Evolutionary conservation across 2,888 invertebrate genomes (phyloP).

Genomic region (Chymomyza procnemis): DNA sequence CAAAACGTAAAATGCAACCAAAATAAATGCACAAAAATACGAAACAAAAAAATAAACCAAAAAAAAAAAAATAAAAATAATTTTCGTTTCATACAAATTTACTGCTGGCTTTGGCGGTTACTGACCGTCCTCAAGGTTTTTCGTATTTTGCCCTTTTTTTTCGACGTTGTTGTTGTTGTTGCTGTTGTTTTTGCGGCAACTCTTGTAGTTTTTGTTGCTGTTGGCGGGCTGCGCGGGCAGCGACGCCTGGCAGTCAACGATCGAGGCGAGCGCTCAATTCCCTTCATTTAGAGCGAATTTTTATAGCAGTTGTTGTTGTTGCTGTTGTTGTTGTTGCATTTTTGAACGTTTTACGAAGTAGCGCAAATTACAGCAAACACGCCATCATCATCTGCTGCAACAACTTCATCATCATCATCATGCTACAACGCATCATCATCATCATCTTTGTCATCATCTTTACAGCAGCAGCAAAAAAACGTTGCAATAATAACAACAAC

Average conservation of each 20-base stretch:
- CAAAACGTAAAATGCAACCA: slow-evolving; percentile 64
- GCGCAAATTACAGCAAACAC: slow-evolving; percentile 77
- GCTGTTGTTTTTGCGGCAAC: slow-evolving; percentile 26
- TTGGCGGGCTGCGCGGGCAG: slow-evolving; percentile 25
- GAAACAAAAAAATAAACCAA: slow-evolving; percentile 23
- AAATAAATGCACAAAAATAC: slow-evolving; percentile 56
- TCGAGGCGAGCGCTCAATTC: slow-evolving; percentile 66
- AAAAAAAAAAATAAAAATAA: slow-evolving; percentile 50
- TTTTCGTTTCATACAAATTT: slow-evolving; percentile 67
- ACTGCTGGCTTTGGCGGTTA: slow-evolving; percentile 70
- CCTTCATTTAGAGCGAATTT: slow-evolving; percentile 72
- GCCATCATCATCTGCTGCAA: slow-evolving; percentile 68
- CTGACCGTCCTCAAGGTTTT: slow-evolving; percentile 75
- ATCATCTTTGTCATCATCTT: slow-evolving; percentile 33
- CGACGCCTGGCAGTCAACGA: slow-evolving; percentile 62
- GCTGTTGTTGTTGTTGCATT: slow-evolving; percentile 62
- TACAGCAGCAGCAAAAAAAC: slow-evolving; percentile 9
- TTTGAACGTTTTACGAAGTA: slow-evolving; percentile 74
- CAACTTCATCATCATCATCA: slow-evolving; percentile 37
- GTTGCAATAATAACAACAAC: slow-evolving; percentile 41
- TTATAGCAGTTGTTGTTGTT: slow-evolving; percentile 41
- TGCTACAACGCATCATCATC: slow-evolving; percentile 38
- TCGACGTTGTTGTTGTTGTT: slow-evolving; percentile 34
- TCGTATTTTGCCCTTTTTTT: slow-evolving; percentile 71
- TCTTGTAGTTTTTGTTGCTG: slow-evolving; percentile 16